Base-by-base conservation (phyloP, 2,888 invertebrate genomes). In the Oligia strigilis region DNA sequence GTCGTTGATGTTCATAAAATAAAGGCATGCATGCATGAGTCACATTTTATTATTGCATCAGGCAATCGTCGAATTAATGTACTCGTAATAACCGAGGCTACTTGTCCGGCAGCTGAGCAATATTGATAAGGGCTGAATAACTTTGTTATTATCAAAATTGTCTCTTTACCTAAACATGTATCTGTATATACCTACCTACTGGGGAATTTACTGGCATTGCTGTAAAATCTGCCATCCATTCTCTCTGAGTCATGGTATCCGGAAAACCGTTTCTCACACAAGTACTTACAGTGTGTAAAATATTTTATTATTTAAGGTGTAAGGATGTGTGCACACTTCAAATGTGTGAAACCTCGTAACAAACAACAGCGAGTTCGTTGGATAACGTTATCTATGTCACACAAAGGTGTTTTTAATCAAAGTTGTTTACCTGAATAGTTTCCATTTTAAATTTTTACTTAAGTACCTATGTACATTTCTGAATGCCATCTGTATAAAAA, bases 81-180 rank as follows among this genome's bases (percentile, higher is more conserved):
- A 91, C 92, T 93, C 92, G 92, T 92, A 90, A 90, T 91, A 92
- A 90, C 87, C 70, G 79, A 84, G 86, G 85, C 90, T 90, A 88
- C 90, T 86, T 87, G 83, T 81, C 75, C 75, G 80, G 92, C 95
- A 95, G 94, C 95, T 95, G 95, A 94, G 93, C 93, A 94, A 95
- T 93, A 93, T 93, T 91, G 95, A 94, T 94, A 94, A 94, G 92
- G 90, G 82, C 89, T 93, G 91, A 95, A 94, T 94, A 94, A 93
- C 91, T 92, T 94, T 95, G 94, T 94, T 94, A 92, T 90, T 85
- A 75, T 74, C 83, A 83, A 70, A 69, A 55, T 43, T 49, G 87
- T 89, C 83, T 87, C 80, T 40, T 80, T 87, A 85, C 85, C 78
- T 77, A 81, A 76, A 82, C 76, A 81, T 78, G 2, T 69, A 8